These are phyloP conservation scores for Pseudomyrmex dendroicus DNA, from an alignment of 1,140 invertebrate genomes.

Conservation along the genomic window DNA sequence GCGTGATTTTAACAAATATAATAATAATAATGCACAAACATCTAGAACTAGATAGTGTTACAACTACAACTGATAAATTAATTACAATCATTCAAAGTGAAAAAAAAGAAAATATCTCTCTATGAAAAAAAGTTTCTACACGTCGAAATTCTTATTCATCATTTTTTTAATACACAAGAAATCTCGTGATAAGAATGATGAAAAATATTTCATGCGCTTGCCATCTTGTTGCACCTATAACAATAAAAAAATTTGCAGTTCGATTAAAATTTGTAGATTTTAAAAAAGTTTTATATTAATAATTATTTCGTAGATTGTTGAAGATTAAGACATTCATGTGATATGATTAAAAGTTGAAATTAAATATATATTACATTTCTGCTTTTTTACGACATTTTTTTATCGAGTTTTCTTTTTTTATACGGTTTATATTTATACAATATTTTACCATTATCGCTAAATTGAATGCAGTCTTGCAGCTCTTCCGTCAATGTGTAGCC, in stretches of 20 bases:
- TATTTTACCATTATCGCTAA: constrained; percentile 77
- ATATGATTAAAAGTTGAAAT: background rate
- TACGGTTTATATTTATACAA: background rate
- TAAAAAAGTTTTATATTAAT: constrained; percentile 2
- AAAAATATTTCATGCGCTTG: background rate
- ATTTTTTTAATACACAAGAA: background rate
- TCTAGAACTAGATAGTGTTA: no score
- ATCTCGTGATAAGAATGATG: constrained; percentile 17
- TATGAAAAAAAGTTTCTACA: background rate
- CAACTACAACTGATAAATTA: constrained; percentile 25
- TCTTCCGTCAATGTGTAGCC: constrained; percentile 76
- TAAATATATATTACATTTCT: background rate
- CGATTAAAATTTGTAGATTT: background rate
- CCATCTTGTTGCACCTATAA: constrained; percentile 39
- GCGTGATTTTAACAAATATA: constrained; percentile 25
- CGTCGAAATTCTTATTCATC: background rate
- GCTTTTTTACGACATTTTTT: background rate
- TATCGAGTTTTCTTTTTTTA: background rate
- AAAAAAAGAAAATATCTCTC: background rate
- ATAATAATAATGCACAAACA: background rate
- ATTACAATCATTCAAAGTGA: background rate
- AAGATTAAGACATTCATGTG: background rate
- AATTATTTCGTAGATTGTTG: no score
- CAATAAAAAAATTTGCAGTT: constrained; percentile 1
- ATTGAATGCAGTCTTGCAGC: constrained; percentile 76